A percentile compares a stretch with the other conserved stretches of the same genome.
These are phyloP conservation scores for Drosophila carrolli DNA, from an alignment of 1,140 invertebrate species.

Conservation along the genomic window DNA sequence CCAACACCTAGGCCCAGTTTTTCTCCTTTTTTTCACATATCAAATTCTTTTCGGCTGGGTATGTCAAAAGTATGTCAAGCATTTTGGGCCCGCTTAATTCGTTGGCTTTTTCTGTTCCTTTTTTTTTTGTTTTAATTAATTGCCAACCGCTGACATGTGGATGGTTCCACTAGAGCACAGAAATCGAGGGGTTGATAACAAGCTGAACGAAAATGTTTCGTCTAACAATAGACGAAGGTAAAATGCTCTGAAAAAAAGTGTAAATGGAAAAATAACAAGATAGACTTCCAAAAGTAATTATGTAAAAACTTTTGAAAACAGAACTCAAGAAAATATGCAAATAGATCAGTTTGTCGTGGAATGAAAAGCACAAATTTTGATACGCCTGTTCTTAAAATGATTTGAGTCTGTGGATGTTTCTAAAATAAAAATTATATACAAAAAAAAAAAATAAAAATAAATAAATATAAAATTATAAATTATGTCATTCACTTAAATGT, in stretches of 20 bases:
- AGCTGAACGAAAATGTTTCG: conserved; percentile 6
- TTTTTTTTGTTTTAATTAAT: conserved; percentile 67
- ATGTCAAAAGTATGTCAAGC: conserved; percentile 77
- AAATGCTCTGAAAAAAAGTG: not conserved
- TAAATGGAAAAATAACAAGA: not conserved
- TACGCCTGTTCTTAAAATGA: not conserved
- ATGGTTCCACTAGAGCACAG: conserved; percentile 71
- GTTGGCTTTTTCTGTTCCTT: conserved; percentile 31
- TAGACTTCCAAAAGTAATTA: not conserved
- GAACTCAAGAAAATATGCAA: too few relatives aligned
- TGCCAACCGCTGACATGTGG: conserved; percentile 74
- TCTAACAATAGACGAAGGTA: not conserved
- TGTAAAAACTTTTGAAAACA: too few relatives aligned
- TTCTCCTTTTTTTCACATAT: conserved; percentile 12
- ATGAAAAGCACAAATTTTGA: too few relatives aligned
- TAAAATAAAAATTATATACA: too few relatives aligned
- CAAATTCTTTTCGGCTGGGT: conserved; percentile 50
- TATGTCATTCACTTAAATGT: too few relatives aligned
- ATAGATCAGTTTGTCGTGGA: too few relatives aligned
- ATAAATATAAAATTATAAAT: too few relatives aligned
- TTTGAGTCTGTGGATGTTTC: too few relatives aligned
- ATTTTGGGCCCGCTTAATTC: conserved; percentile 79
- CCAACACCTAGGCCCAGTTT: conserved; percentile 71
- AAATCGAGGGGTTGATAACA: conserved; percentile 70
- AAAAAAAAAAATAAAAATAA: too few relatives aligned